phyloP scores from a whole-genome alignment of 2,888 invertebrate genomes.

The Nymphalis polychloros region DNA sequence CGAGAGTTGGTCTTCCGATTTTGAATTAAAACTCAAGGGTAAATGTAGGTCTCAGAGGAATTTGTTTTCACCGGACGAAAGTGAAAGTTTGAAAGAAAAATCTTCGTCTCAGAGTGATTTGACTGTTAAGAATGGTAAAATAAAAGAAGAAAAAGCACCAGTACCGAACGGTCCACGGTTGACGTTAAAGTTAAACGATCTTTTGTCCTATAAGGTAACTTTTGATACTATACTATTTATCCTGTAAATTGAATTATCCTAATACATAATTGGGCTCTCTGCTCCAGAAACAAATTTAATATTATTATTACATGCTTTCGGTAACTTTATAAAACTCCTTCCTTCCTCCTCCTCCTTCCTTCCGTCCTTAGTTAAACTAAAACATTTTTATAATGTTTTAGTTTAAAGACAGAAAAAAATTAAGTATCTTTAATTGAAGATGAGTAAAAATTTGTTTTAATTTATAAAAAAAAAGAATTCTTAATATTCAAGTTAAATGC shows the following conservation, averaged over 20 bases:
- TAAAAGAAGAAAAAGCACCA: conserved; percentile 59
- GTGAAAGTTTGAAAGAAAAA: conserved; percentile 51
- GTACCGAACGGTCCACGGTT: conserved; percentile 68
- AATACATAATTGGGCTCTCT: too few species aligned
- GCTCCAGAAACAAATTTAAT: too few species aligned
- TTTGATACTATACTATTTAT: neutral
- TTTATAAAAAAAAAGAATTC: neutral
- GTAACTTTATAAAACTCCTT: too few species aligned
- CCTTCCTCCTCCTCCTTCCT: too few species aligned
- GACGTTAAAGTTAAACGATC: conserved; percentile 73
- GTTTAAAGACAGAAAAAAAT: too few species aligned
- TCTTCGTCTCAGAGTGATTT: conserved; percentile 57
- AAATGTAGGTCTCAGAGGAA: conserved; percentile 65
- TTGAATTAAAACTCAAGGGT: conserved; percentile 52
- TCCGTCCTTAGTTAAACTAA: too few species aligned
- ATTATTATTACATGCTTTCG: too few species aligned
- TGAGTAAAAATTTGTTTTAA: too few species aligned
- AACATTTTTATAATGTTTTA: too few species aligned
- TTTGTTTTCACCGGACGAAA: conserved; percentile 64
- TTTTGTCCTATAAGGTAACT: conserved; percentile 72
- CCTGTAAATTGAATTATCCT: neutral
- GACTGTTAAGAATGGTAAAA: conserved; percentile 59
- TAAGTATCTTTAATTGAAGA: too few species aligned
- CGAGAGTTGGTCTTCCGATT: conserved; percentile 51
- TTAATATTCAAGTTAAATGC: neutral